Conservation (phyloP, 1,140 invertebrate species). For the Drosophila asahinai region DNA sequence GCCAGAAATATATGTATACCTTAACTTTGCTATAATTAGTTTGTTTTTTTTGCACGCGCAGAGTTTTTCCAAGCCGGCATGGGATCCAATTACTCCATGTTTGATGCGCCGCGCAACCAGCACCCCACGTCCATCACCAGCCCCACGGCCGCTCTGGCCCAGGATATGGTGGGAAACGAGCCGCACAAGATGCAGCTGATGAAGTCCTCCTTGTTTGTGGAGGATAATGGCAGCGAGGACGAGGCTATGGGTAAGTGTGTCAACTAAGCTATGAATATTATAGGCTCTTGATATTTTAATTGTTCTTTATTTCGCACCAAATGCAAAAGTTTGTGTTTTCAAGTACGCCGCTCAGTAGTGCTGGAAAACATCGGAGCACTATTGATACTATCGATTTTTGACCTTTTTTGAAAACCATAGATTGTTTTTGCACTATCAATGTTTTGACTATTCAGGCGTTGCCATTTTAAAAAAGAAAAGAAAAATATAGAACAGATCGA, state of each 20-base stretch:
- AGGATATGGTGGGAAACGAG: conserved; percentile 87
- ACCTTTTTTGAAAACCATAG: too few species aligned
- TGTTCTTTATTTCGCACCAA: too few species aligned
- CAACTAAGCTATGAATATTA: background rate
- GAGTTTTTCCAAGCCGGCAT: conserved; percentile 73
- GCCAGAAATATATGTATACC: accelerated
- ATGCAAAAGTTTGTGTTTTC: too few species aligned
- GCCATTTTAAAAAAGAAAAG: too few species aligned
- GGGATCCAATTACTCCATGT: conserved; percentile 68
- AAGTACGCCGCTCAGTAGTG: too few species aligned
- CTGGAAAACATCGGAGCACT: too few species aligned
- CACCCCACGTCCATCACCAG: conserved; percentile 70
- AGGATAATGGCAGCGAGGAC: conserved; percentile 59
- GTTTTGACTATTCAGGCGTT: too few species aligned
- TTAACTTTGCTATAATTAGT: background rate
- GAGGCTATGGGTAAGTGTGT: conserved; percentile 32
- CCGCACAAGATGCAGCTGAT: conserved; percentile 91
- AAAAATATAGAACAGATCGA: too few species aligned
- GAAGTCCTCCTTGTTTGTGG: conserved; percentile 91
- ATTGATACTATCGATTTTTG: too few species aligned
- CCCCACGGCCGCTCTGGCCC: conserved; percentile 87
- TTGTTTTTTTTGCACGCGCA: conserved; percentile 1
- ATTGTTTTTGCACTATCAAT: too few species aligned
- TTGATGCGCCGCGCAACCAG: conserved; percentile 42
- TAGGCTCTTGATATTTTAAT: too few species aligned